Evolutionary conservation across 2,888 invertebrate genomes (phyloP), one percentile per base, ranked within the genome.

Genomic region (Trachelus stipa): DNA sequence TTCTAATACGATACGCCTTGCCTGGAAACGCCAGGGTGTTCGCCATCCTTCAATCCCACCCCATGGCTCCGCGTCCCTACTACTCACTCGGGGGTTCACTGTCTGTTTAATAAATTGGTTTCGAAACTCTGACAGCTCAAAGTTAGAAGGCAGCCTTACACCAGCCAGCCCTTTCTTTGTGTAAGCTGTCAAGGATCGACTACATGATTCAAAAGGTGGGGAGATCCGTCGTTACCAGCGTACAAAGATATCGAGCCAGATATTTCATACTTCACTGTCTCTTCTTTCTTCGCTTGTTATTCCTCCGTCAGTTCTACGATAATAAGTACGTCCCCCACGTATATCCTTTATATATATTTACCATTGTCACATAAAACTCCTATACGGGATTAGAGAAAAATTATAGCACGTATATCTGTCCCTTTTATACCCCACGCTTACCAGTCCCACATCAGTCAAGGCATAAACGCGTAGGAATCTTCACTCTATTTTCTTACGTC

Each of bases 1-100:
- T 84, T 84, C 83, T 84, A 83, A 84, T 83, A 80, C 81, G 83
- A 83, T 82, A 82, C 78, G 77, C 75, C 73, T 75, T 75, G 79
- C 80, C 78, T 77, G 75, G 82, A 81, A 79, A 81, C 80, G 78
- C 56, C 56, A 56, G 56, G 56, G 56, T 23, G 56, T 56, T 56
- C 56, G 56, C 56, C 56, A 56, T 56, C 56, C 56, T 56, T 56
- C 56, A 56, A 56, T 56, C 56, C 56, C 56, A 15, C 56, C 56
- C 56, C 56, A 9, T 56, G 56, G 56, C 56, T 56, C 56, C 71
- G 23, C 31, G 40, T 71, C 74, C 31, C 74, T 34, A 34, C 68
- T 34, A 23, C 69, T 15, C 68, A 69, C 77, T 75, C 73, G 79
- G 74, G 78, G 78, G 77, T 77, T 79, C 73, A 71, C 81, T 81